phyloP scores from a whole-genome alignment of 2,797 vertebrate genomes.

The Galago senegalensis region DNA sequence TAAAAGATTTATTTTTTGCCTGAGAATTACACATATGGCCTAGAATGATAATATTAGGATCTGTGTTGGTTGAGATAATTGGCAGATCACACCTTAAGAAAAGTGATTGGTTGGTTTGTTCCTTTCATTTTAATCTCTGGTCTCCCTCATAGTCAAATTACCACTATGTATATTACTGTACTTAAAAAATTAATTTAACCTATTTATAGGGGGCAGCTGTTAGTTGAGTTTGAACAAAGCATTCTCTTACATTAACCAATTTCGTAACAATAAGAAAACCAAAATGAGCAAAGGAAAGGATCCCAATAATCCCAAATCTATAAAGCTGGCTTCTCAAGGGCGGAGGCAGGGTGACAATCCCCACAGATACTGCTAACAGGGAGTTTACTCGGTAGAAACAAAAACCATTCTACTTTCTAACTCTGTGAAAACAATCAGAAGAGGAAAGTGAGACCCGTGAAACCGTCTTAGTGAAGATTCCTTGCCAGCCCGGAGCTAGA shows the following conservation, averaged over 20 bases:
- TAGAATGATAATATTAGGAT: conserved; percentile 89
- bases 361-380: not conserved
- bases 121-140: conserved; percentile 68
- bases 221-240: conserved; percentile 60
- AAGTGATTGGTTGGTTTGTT: conserved; percentile 76
- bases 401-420: not conserved
- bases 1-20: conserved; percentile 90
- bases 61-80: conserved; percentile 87
- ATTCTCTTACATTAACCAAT: conserved; percentile 51
- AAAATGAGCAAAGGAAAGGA: conserved; percentile 71
- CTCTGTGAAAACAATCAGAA: not conserved
- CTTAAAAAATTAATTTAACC: conserved; percentile 43
- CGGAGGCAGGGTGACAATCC: not conserved
- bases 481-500: not conserved
- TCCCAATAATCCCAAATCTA: conserved; percentile 36
- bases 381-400: not conserved
- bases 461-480: not conserved
- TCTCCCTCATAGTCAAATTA: conserved; percentile 65
- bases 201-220: conserved; percentile 51
- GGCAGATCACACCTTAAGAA: conserved; percentile 86
- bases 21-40: conserved; percentile 89
- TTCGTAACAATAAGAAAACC: conserved; percentile 47
- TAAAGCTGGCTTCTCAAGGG: not conserved
- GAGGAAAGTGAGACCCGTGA: not conserved
- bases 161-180: conserved; percentile 60